phyloP scores from a whole-genome alignment of 2,888 invertebrate species.

The Escarpia spicata region DNA sequence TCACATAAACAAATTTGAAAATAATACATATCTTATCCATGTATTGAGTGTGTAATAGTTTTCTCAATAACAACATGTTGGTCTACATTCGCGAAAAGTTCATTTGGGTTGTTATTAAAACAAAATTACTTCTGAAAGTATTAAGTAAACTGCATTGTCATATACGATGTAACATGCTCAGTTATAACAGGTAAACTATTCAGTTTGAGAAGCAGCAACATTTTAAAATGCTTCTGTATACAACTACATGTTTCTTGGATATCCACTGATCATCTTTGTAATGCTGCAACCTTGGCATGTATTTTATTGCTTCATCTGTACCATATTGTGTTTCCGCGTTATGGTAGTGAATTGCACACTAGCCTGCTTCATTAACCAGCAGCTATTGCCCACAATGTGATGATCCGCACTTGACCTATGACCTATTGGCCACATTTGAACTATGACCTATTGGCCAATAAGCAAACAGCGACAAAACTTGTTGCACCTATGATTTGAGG shows the following conservation, averaged over 20 bases:
- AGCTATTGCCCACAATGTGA: not conserved
- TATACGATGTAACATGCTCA: no score
- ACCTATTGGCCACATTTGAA: no score
- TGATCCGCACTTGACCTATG: not conserved
- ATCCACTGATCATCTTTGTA: not conserved
- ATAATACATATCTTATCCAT: not conserved
- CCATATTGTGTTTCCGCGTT: not conserved
- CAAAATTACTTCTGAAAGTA: not conserved
- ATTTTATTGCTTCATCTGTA: not conserved
- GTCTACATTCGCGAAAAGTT: no score
- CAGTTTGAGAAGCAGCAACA: no score
- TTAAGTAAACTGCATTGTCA: not conserved
- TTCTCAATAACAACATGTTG: slow-evolving; percentile 20
- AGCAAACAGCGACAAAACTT: no score
- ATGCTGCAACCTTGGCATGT: not conserved
- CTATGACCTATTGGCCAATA: no score
- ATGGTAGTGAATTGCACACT: not conserved
- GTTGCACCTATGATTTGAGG: not conserved
- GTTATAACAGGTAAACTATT: no score
- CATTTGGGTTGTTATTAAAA: no score
- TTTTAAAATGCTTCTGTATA: no score
- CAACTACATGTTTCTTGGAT: no score
- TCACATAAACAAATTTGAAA: slow-evolving; percentile 17
- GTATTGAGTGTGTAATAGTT: not conserved
- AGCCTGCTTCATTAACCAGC: slow-evolving; percentile 12